Evolutionary conservation across 2,888 invertebrate genomes (phyloP).

Genomic region (Pantelozetes paolii): DNA sequence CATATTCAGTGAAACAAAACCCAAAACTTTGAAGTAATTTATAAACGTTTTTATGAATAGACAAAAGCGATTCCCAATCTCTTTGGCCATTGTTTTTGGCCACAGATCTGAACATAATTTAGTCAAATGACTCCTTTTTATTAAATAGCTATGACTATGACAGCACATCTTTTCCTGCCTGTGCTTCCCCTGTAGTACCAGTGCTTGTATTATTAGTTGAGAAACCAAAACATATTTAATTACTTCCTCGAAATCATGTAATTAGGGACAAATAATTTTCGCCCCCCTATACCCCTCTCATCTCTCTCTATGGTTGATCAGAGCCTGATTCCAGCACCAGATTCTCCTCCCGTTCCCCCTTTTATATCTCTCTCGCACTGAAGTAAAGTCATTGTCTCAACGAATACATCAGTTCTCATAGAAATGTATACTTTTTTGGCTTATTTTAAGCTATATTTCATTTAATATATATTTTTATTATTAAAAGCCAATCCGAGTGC

Average conservation of each 20-base stretch:
- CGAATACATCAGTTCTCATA: background rate
- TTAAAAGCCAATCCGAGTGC: slow-evolving; percentile 15
- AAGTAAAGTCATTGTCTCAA: background rate
- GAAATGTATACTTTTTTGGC: background rate
- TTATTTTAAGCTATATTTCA: background rate
- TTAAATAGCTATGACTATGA: slow-evolving; percentile 10
- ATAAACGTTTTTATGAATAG: slow-evolving; percentile 27
- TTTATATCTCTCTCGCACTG: background rate
- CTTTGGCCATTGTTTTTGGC: slow-evolving; percentile 31
- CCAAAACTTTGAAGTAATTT: slow-evolving; percentile 24
- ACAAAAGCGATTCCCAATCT: slow-evolving; percentile 22
- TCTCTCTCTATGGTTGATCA: background rate
- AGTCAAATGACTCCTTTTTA: slow-evolving; percentile 35
- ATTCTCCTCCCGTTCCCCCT: background rate
- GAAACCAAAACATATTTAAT: slow-evolving; percentile 41
- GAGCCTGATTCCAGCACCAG: background rate
- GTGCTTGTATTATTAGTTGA: background rate
- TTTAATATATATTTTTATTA: slow-evolving; percentile 14
- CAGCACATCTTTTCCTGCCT: slow-evolving; percentile 24
- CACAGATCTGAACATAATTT: slow-evolving; percentile 26
- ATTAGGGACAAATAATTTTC: slow-evolving; percentile 36
- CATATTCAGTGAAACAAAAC: too few species aligned
- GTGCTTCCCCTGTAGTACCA: background rate
- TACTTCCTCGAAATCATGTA: slow-evolving; percentile 43
- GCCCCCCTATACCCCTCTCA: background rate